Base-by-base conservation (phyloP, 2,797 vertebrate genomes). In the Cynopterus sphinx region DNA sequence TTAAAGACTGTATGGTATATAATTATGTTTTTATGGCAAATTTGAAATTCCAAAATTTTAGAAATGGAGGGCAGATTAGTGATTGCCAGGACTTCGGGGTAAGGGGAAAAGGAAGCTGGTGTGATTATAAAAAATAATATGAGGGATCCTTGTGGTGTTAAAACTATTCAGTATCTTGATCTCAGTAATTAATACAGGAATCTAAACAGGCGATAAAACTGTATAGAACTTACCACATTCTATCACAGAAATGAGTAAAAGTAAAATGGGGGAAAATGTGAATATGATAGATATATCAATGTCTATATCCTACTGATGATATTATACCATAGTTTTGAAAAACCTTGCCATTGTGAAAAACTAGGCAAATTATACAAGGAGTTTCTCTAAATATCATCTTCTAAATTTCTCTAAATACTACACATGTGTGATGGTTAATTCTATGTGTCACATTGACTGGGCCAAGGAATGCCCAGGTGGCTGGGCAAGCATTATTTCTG, bases 51-150 rank as follows among this genome's bases (percentile, higher is more conserved):
- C 9, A 36, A 53, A n/a, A 31, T 15, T 83, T 43, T 55, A 46
- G 55, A 71, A 86, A 36, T 36, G 39, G 13, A 24, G 5, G 24
- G 71, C 49, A 59, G 8, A 77, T 49, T 31, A 68, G 39, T 59
- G 24, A 15, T 24, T 90, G 3, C 24, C 4, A 89, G 71, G 24
- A 46, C 22, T 43, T 8, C 13, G 4, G 13, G 17, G 3, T 46
- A 13, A 6, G 6, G 2, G 3, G 0, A 3, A 6, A 71, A 5
- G 51, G 36, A 86, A 71, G 19, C 43, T 1, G 2, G 17, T n/a
- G 9, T 65, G 46, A 24, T 49, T 91, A 53, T 31, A 10, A 78
- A 55, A 49, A 0, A 31, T 24, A 39, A 53, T 31, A 51, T 73
- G 3, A 55, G 12, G 11, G n/a, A 57, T 22, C 2, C 21, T 61